phyloP scores from a whole-genome alignment of 2,113 vertebrate species.

The Platichthys flesus region DNA sequence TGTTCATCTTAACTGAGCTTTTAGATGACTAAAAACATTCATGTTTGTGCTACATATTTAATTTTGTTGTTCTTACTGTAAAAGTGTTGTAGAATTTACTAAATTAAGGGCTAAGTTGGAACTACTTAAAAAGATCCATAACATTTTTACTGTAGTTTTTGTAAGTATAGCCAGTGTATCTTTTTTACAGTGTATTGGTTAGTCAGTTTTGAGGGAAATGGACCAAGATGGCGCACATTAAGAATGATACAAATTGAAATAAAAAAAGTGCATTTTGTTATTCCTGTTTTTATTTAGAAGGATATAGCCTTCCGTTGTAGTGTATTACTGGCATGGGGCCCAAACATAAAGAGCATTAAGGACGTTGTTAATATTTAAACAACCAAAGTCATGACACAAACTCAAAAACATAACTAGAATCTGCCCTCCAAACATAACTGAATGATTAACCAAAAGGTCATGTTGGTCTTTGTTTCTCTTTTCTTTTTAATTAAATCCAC shows the following conservation, averaged over 20 bases:
- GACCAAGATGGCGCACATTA: neutral
- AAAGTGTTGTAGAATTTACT: too few relatives aligned
- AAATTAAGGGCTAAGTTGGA: too few relatives aligned
- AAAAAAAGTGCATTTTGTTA: neutral
- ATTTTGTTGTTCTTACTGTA: too few relatives aligned
- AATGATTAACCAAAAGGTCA: constrained; percentile 77
- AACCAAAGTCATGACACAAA: constrained; percentile 57
- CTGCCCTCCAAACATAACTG: constrained; percentile 62
- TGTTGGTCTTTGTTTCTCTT: constrained; percentile 12
- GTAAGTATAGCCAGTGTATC: too few relatives aligned
- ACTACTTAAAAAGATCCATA: neutral
- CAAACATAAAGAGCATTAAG: constrained; percentile 58
- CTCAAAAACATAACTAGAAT: constrained; percentile 51
- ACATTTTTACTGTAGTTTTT: too few relatives aligned
- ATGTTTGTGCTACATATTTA: too few relatives aligned
- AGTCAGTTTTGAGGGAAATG: neutral
- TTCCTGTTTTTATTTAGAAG: neutral
- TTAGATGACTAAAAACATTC: too few relatives aligned
- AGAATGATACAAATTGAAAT: neutral
- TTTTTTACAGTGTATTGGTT: too few relatives aligned
- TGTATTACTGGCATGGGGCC: constrained; percentile 5
- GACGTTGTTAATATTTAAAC: constrained; percentile 80
- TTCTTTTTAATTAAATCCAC: constrained; percentile 26
- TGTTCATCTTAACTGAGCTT: too few relatives aligned
- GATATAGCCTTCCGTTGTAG: neutral